Evolutionary conservation across 2,797 vertebrate genomes (phyloP).

Genomic region (Sebastes itinus): DNA sequence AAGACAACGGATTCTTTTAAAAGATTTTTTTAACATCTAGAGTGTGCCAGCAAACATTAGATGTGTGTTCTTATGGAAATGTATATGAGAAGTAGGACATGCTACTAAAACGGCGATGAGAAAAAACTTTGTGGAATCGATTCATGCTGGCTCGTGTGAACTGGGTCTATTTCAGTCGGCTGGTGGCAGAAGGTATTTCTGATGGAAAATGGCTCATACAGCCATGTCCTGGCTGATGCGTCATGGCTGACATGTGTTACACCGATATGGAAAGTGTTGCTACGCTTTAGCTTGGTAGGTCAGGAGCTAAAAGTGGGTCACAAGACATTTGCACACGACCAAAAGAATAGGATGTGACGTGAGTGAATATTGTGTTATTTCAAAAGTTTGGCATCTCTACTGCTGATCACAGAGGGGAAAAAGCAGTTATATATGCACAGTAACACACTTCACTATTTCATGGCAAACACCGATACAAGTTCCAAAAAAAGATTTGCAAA

Average conservation of each 20-base stretch:
- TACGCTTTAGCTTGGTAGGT: constrained; percentile 32
- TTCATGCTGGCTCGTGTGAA: constrained; percentile 51
- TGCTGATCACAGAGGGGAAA: not conserved
- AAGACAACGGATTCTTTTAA: not conserved
- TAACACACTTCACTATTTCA: constrained; percentile 5
- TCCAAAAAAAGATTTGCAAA: constrained; percentile 21
- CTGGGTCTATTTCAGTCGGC: constrained; percentile 32
- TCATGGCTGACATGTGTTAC: constrained; percentile 47
- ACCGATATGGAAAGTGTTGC: constrained; percentile 37
- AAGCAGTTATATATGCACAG: not conserved
- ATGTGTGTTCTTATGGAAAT: constrained; percentile 39
- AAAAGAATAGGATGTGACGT: not conserved
- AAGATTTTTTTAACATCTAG: not conserved
- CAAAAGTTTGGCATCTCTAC: not conserved
- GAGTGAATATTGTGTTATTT: not conserved
- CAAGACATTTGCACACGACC: constrained; percentile 32
- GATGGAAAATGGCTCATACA: constrained; percentile 51
- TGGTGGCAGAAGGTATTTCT: constrained; percentile 30
- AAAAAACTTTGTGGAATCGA: constrained; percentile 50
- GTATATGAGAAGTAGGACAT: constrained; percentile 59
- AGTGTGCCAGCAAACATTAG: constrained; percentile 24
- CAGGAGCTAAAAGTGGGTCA: constrained; percentile 56
- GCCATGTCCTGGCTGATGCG: constrained; percentile 45
- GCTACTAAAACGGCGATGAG: constrained; percentile 52
- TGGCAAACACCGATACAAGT: constrained; percentile 37